Evolutionary conservation across 2,113 vertebrate genomes (phyloP), one percentile per base, ranked within the genome.

Genomic region (Mustela nigripes): DNA sequence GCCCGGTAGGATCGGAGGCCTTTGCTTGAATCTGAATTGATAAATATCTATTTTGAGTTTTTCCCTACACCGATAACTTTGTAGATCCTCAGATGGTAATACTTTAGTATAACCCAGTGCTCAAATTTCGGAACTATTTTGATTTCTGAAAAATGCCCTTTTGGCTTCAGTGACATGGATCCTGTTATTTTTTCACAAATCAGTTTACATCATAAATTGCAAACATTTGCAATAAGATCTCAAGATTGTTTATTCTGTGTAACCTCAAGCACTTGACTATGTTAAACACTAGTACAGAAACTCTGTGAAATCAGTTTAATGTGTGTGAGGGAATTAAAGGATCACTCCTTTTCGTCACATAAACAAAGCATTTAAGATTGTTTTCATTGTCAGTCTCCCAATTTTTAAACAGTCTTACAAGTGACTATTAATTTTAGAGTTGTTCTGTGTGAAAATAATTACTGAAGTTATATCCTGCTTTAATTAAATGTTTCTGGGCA

Each of bases 171-270:
- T 76, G 93, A 94, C 96, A 96, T 83, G 92, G 93, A 97, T 98
- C 89, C 87, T 97, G 96, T 97, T 97, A 93, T 95, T 96, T 88
- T 87, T 97, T 97, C 97, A 82, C 97, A 98, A 98, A 98, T 98
- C 97, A 98, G 98, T 98, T 98, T 98, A 98, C 96, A 96, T 97
- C 97, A 95, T 92, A 98, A 98, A 98, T 98, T 98, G 97, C 98
- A 98, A 98, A 98, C 97, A 98, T 98, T 98, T 98, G 98, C 93
- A 97, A 97, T 97, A 97, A 98, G 97, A 98, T 94, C 94, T 96
- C 97, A 96, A 96, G 94, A 91, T 88, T 98, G 97, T 98, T 98
- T 98, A 94, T 97, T 98, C 98, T 98, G 94, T 74, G 90, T 96
- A 97, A 98, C 97, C 97, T 97, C 97, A 97, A 97, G 92, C 88